phyloP scores from a whole-genome alignment of 2,113 vertebrate genomes.

The Melanostigma gelatinosum region DNA sequence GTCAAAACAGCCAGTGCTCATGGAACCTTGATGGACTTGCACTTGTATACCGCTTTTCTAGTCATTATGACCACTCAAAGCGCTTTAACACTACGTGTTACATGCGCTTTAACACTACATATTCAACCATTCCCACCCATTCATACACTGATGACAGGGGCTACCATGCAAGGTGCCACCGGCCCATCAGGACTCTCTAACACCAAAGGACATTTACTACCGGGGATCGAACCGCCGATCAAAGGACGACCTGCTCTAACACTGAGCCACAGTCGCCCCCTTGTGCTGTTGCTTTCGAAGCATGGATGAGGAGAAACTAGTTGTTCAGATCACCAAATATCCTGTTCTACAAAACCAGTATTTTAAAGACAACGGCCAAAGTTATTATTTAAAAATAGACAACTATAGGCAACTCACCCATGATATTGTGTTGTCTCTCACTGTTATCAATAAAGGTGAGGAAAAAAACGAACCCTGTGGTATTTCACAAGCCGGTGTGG shows the following conservation, averaged over 20 bases:
- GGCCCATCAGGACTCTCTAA: neutral
- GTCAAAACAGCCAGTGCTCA: neutral
- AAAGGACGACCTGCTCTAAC: neutral
- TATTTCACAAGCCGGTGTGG: neutral
- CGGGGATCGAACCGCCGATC: neutral
- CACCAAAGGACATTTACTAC: neutral
- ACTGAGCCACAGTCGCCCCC: neutral
- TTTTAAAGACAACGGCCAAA: neutral
- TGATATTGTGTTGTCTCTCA: neutral
- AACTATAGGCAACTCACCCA: neutral
- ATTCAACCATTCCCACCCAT: neutral
- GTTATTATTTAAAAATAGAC: too few species aligned
- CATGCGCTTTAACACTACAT: neutral
- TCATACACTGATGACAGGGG: neutral
- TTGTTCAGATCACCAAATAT: neutral
- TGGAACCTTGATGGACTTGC: neutral
- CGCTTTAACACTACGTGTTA: too few species aligned
- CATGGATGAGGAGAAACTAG: neutral
- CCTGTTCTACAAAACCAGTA: neutral
- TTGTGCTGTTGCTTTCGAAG: neutral
- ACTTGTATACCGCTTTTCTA: neutral
- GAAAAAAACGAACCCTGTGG: neutral
- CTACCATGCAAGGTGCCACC: neutral
- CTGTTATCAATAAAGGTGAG: too few species aligned
- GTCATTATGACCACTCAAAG: neutral